Evolutionary conservation across 2,888 invertebrate species (phyloP), one percentile per base, ranked within the genome.

Genomic region (Tipula unca): DNA sequence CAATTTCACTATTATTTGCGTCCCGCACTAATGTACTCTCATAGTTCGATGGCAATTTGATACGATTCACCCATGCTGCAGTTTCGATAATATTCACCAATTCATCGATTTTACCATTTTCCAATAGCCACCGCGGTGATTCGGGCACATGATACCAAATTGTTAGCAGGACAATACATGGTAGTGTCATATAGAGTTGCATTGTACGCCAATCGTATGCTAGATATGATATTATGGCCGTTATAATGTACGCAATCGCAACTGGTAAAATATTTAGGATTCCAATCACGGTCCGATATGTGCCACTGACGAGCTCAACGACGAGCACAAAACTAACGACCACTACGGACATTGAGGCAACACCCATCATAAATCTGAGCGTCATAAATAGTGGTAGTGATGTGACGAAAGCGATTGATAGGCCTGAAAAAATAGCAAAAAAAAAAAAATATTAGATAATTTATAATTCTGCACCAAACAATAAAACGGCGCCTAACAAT

Each of bases 61-160:
- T 92, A 86, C 92, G 92, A 89, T 96, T 96, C 88, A 93, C 92
- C 86, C 91, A 92, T 0, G 95, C 94, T 1, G 95, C 95, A 88
- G 92, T 92, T 88, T 94, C 92, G 86, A 95, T 90, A 85, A 95
- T 92, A 13, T 89, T 90, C 89, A 93, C 92, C 0, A 95, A 93
- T 91, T 95, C 94, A 87, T 94, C 92, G 13, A 93, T 93, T 87
- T 93, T 92, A 14, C 95, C 95, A 92, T 94, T 93, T 20, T 94
- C 94, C 82, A 95, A 90, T 20, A 95, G 90, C 96, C 96, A 96
- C 88, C 95, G 92, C 3, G 96, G 96, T 1, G 95, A 95, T 91
- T 96, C 95, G 5, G 95, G 95, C 86, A 95, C 89, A 86, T 95
- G 91, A 91, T 93, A 94, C 94, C 93, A 93, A 86, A 93, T 91